Conservation (phyloP, 2,113 vertebrate genomes). For the Penelope pileata region DNA sequence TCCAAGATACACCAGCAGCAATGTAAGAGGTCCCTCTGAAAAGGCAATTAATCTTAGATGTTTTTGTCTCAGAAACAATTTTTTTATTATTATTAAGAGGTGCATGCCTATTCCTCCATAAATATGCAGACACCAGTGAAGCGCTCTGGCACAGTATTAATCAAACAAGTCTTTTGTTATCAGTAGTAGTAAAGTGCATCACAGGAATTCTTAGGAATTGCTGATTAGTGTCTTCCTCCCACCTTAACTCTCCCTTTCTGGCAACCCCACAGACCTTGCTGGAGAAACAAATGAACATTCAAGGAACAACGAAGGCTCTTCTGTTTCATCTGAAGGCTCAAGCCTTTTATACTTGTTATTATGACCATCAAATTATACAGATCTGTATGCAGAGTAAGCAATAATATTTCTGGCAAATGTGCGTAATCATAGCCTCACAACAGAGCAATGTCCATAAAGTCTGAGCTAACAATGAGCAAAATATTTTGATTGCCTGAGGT, state of each 20-base stretch:
- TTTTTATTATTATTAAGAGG: neutral
- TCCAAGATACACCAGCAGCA: neutral
- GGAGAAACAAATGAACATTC: neutral
- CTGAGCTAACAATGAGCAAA: neutral
- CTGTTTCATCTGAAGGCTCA: neutral
- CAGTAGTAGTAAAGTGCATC: neutral
- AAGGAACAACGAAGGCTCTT: neutral
- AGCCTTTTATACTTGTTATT: neutral
- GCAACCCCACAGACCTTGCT: accelerated
- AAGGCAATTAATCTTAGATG: neutral
- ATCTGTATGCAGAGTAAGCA: neutral
- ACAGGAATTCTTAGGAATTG: neutral
- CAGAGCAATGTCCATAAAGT: neutral
- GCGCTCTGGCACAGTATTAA: neutral
- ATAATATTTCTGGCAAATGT: neutral
- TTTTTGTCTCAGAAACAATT: neutral
- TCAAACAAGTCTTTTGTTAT: neutral
- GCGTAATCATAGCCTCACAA: neutral
- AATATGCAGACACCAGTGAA: neutral
- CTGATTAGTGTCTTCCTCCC: neutral
- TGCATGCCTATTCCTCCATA: neutral
- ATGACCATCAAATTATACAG: neutral
- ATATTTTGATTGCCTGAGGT: neutral
- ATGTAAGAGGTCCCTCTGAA: neutral
- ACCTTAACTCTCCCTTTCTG: neutral